phyloP scores from a whole-genome alignment of 2,113 vertebrate species.

The Oncorhynchus masou region DNA sequence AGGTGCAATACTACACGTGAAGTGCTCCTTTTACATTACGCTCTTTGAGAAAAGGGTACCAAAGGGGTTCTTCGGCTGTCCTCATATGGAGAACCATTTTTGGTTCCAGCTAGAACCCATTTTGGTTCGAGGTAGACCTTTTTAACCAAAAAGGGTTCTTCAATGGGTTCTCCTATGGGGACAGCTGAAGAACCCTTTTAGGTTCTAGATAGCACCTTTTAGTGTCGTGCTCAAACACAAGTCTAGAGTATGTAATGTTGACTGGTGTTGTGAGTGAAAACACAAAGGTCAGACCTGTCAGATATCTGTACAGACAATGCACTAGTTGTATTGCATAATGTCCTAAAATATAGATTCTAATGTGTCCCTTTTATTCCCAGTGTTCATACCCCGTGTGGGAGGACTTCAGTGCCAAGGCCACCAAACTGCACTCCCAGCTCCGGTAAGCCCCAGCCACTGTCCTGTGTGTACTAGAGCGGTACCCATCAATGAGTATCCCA shows the following conservation, averaged over 20 bases:
- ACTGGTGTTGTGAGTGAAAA: no score
- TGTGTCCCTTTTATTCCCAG: constrained; percentile 68
- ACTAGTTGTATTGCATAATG: not conserved
- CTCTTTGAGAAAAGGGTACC: no score
- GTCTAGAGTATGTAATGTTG: no score
- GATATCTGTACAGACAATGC: not conserved
- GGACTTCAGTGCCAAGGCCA: constrained; percentile 98
- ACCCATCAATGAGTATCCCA: not conserved
- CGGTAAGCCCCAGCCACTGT: constrained; percentile 75
- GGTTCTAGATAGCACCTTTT: no score
- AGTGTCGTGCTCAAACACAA: no score
- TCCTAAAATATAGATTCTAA: constrained; percentile 2
- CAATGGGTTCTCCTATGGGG: no score
- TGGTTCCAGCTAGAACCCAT: no score
- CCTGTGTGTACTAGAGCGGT: not conserved
- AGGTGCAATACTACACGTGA: not conserved
- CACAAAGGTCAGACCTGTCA: not conserved
- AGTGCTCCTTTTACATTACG: not conserved
- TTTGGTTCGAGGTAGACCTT: no score
- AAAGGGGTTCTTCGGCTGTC: no score
- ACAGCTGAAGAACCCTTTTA: no score
- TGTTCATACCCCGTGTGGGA: constrained; percentile 99
- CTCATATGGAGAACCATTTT: no score
- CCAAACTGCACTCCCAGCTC: constrained; percentile 96
- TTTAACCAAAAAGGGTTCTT: no score